Conservation (phyloP, 2,113 vertebrate species). For the Varanus komodoensis region DNA sequence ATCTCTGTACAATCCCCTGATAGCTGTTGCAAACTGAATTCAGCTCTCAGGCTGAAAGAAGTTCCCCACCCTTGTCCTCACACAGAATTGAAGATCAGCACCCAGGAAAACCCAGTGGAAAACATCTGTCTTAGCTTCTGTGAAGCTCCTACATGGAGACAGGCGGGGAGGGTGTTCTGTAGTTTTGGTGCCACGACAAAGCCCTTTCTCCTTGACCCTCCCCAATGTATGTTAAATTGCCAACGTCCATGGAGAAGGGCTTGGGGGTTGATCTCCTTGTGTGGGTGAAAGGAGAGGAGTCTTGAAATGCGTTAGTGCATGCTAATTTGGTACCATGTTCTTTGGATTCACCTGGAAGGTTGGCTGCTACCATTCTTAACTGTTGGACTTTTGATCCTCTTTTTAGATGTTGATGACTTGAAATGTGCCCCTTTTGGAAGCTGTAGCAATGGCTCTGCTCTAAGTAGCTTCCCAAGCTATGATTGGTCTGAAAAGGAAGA, state of each 20-base stretch:
- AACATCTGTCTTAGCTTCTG: not conserved
- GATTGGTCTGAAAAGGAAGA: conserved; percentile 94
- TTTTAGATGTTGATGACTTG: conserved; percentile 93
- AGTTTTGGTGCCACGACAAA: too few relatives aligned
- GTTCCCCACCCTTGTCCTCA: not conserved
- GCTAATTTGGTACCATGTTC: not conserved
- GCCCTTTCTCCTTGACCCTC: not conserved
- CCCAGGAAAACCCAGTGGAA: not conserved
- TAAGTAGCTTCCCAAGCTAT: conserved; percentile 84
- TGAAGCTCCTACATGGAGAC: not conserved
- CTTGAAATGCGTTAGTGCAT: too few relatives aligned
- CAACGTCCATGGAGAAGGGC: too few relatives aligned
- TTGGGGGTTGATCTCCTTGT: not conserved
- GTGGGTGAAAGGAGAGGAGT: not conserved
- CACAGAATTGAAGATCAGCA: not conserved
- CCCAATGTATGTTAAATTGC: not conserved
- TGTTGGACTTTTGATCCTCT: conserved; percentile 77
- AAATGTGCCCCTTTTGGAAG: conserved; percentile 91
- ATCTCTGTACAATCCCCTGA: too few relatives aligned
- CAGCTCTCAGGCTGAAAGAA: too few relatives aligned
- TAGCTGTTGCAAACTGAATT: too few relatives aligned
- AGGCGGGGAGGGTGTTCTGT: too few relatives aligned
- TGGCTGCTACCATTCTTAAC: conserved; percentile 56
- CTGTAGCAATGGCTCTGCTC: conserved; percentile 76
- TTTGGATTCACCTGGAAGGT: not conserved